phyloP scores from a whole-genome alignment of 2,888 invertebrate genomes.

The Coecobrya sp. region DNA sequence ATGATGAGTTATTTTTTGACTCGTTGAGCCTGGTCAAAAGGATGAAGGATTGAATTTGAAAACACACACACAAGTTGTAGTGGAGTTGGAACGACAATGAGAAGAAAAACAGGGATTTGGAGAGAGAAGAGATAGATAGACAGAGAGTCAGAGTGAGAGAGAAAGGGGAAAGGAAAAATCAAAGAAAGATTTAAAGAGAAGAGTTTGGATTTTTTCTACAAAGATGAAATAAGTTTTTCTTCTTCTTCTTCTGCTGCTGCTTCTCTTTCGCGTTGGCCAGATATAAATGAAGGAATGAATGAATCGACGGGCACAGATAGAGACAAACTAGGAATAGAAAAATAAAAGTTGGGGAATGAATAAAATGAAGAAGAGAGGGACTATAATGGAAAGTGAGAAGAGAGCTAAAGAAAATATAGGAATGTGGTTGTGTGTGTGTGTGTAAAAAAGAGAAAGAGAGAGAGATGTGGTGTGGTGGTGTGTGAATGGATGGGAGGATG shows the following conservation, averaged over 20 bases:
- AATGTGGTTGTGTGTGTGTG: constrained; percentile 14
- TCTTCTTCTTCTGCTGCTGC: not conserved
- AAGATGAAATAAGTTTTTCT: constrained; percentile 19
- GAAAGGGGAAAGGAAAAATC: constrained; percentile 22
- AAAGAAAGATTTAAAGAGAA: not conserved
- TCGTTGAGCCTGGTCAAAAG: constrained; percentile 16
- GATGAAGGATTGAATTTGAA: constrained; percentile 28
- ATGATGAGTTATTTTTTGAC: constrained; percentile 4
- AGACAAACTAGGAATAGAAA: not conserved
- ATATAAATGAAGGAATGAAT: constrained; percentile 21
- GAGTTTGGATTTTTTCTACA: not conserved
- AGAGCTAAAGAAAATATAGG: not conserved
- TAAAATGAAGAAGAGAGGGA: not conserved
- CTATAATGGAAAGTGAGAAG: not conserved
- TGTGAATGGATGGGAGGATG: constrained; percentile 77
- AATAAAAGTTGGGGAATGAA: constrained; percentile 24
- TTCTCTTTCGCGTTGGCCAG: not conserved
- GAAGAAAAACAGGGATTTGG: not conserved
- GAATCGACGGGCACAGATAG: not conserved
- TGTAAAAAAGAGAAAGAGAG: constrained; percentile 36
- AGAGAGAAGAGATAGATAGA: not conserved
- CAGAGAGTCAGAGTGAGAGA: not conserved
- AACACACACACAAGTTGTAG: not conserved
- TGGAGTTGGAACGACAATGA: not conserved
- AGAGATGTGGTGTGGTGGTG: constrained; percentile 52